A percentile compares a stretch with the other conserved stretches of the same genome.
phyloP scores from a whole-genome alignment of 2,888 invertebrate genomes.

The Anthrax anthrax region DNA sequence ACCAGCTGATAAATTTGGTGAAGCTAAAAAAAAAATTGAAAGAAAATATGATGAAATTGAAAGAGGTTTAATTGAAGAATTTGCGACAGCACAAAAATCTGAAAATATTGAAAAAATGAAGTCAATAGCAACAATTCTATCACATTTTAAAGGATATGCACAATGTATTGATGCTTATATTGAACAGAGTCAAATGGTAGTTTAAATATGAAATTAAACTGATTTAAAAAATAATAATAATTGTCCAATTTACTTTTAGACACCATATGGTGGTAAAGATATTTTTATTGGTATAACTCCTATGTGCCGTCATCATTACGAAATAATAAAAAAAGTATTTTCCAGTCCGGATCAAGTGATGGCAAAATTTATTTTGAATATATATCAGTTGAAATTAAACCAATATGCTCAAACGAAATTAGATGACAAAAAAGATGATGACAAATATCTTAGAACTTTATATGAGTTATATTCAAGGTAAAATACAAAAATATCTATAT shows the following conservation, averaged over 20 bases:
- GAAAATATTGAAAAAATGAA: constrained; percentile 83
- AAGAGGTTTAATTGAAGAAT: constrained; percentile 81
- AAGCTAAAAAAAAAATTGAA: constrained; percentile 71
- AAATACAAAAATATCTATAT: constrained; percentile 15
- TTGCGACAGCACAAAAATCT: constrained; percentile 74
- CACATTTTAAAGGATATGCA: constrained; percentile 92
- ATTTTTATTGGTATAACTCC: constrained; percentile 82
- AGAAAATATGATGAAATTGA: constrained; percentile 85
- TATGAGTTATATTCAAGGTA: constrained; percentile 82
- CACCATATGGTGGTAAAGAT: constrained; percentile 72
- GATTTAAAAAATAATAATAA: neutral
- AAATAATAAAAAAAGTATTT: constrained; percentile 78
- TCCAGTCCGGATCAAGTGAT: constrained; percentile 92
- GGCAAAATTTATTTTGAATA: constrained; percentile 92
- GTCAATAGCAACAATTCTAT: constrained; percentile 77
- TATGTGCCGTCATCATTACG: constrained; percentile 74
- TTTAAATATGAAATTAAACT: neutral
- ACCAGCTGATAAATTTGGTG: constrained; percentile 72
- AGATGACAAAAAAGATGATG: constrained; percentile 68
- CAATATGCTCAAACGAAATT: constrained; percentile 73
- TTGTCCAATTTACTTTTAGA: constrained; percentile 36
- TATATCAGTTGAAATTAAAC: constrained; percentile 80
- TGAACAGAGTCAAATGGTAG: constrained; percentile 84
- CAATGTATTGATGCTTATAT: constrained; percentile 95
- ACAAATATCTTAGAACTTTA: constrained; percentile 76